These are phyloP conservation scores for Aricia artaxerxes DNA, from an alignment of 2,888 invertebrate genomes.

Conservation along the genomic window DNA sequence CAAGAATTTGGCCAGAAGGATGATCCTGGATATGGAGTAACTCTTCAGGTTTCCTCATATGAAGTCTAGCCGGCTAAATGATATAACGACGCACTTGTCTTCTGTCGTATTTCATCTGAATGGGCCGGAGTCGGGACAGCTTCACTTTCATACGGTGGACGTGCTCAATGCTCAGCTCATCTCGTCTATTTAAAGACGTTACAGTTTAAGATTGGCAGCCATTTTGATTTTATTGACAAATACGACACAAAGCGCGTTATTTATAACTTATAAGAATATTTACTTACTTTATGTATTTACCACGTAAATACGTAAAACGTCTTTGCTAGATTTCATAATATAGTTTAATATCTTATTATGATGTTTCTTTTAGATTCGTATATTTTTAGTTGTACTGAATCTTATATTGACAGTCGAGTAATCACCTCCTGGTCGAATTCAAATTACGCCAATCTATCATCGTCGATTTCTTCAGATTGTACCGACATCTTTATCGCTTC, in stretches of 20 bases:
- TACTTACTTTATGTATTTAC: too few species aligned
- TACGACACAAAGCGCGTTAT: not conserved
- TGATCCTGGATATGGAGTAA: not conserved
- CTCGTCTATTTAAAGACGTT: conserved; percentile 13
- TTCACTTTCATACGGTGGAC: conserved; percentile 10
- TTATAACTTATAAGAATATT: too few species aligned
- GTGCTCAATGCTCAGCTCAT: not conserved
- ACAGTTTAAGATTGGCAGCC: conserved; percentile 11
- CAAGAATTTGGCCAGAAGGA: not conserved
- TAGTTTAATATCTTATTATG: too few species aligned
- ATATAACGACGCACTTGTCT: not conserved
- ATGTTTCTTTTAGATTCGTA: too few species aligned
- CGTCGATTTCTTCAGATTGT: too few species aligned
- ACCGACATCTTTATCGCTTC: too few species aligned
- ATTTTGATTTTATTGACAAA: conserved; percentile 13
- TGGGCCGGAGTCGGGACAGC: not conserved
- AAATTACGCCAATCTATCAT: too few species aligned
- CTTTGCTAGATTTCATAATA: too few species aligned
- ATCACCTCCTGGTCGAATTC: too few species aligned
- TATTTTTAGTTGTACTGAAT: too few species aligned
- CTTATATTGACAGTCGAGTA: too few species aligned
- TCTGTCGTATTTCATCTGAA: not conserved
- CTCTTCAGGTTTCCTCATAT: not conserved
- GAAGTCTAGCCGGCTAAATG: not conserved
- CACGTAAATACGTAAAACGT: too few species aligned